Evolutionary conservation across 2,797 vertebrate species (phyloP).

Genomic region (Morelia viridis): DNA sequence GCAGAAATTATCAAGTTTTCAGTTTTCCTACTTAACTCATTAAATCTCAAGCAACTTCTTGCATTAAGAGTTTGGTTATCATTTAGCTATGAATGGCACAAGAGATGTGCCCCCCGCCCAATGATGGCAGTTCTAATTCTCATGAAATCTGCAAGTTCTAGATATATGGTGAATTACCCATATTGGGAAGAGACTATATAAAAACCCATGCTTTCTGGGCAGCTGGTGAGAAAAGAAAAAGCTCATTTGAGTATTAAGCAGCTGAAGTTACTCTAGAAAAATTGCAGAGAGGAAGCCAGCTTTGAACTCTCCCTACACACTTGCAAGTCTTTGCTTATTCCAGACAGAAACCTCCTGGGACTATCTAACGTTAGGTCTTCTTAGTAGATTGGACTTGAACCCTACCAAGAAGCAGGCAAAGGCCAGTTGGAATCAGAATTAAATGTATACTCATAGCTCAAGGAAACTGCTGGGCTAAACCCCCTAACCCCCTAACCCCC

Average conservation of each 20-base stretch:
- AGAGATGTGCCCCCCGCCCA: neutral
- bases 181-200: neutral
- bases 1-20: neutral
- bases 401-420: neutral
- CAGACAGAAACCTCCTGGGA: neutral
- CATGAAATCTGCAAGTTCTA: neutral
- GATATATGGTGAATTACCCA: too few species aligned
- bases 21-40: neutral
- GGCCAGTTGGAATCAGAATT: neutral
- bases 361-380: neutral
- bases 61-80: neutral
- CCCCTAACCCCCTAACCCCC: too few species aligned
- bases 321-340: neutral
- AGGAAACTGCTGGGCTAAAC: neutral
- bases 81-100: neutral
- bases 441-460: neutral
- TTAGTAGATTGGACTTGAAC: neutral
- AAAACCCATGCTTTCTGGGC: neutral
- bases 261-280: neutral
- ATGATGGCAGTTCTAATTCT: neutral
- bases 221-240: neutral
- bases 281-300: neutral
- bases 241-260: neutral
- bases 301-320: neutral
- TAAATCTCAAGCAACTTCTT: neutral